Conservation (phyloP, 37 sponge, comb jelly and placozoan species). For the Corticium candelabrum region DNA sequence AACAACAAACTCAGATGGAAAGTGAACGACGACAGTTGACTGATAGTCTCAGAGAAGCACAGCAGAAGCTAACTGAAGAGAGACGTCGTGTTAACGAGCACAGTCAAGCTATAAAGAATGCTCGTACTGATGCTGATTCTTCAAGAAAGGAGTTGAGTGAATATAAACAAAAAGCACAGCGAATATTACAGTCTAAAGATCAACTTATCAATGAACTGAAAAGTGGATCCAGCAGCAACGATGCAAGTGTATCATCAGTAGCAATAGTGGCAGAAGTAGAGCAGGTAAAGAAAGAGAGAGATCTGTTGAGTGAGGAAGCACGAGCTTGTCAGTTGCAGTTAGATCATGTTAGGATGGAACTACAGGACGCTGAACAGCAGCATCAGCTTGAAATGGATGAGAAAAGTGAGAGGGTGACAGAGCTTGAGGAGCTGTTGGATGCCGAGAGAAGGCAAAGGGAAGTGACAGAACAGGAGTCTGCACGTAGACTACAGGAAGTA, state of each 20-base stretch:
- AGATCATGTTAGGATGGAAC: not conserved
- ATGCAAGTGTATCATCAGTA: not conserved
- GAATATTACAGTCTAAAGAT: slow-evolving; percentile 35
- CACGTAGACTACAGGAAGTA: not conserved
- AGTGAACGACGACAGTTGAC: not conserved
- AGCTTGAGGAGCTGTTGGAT: not conserved
- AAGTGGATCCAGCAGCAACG: not conserved
- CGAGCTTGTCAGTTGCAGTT: not conserved
- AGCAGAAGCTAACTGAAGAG: slow-evolving; percentile 5
- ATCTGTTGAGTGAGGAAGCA: not conserved
- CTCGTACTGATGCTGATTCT: not conserved
- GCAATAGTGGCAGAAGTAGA: not conserved
- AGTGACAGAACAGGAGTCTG: not conserved
- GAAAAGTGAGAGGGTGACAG: not conserved
- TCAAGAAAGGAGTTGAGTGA: slow-evolving; percentile 38
- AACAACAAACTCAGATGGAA: not conserved
- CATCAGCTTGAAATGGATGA: not conserved
- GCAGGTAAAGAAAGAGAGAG: not conserved
- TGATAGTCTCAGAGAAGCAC: slow-evolving; percentile 2
- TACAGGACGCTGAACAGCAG: not conserved
- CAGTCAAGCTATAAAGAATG: not conserved
- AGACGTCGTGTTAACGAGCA: not conserved
- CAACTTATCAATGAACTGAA: not conserved
- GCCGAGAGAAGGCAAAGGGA: not conserved
- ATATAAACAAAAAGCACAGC: slow-evolving; percentile 59